Conservation (phyloP, 1,140 invertebrate species). For the Procambarus virginalis region DNA sequence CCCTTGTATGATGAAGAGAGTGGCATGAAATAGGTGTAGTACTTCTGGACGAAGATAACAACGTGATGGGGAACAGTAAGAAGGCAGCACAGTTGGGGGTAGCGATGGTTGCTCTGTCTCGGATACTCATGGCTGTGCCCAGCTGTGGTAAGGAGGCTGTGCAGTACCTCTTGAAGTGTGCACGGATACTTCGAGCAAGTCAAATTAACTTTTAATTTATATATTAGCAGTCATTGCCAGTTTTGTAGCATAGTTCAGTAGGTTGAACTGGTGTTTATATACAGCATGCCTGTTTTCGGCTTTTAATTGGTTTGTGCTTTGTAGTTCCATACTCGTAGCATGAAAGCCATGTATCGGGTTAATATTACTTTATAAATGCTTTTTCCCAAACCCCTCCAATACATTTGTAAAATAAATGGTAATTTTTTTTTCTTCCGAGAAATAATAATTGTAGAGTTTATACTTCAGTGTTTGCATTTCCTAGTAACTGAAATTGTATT, state of each 20-base stretch:
- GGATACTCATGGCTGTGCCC: conserved; percentile 78
- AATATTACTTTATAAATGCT: no score
- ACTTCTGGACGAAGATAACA: conserved; percentile 60
- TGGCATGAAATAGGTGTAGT: conserved; percentile 66
- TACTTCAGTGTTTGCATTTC: no score
- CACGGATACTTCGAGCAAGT: background rate
- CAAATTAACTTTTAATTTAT: background rate
- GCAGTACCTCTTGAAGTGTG: background rate
- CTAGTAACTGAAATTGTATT: no score
- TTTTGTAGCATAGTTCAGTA: background rate
- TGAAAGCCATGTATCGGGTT: no score
- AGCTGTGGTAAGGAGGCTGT: conserved; percentile 73
- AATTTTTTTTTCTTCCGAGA: no score
- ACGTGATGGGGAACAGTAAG: conserved; percentile 60
- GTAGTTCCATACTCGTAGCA: no score
- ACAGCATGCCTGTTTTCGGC: no score
- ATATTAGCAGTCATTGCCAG: background rate
- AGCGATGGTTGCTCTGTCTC: conserved; percentile 78
- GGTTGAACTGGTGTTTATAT: no score
- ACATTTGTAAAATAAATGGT: no score
- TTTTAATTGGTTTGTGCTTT: no score
- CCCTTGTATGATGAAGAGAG: conserved; percentile 55
- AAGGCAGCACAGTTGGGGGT: conserved; percentile 76
- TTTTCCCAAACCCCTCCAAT: no score
- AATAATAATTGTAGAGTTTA: no score